Base-by-base conservation (phyloP, 1,140 invertebrate genomes). In the Drosophila mojavensis region DNA sequence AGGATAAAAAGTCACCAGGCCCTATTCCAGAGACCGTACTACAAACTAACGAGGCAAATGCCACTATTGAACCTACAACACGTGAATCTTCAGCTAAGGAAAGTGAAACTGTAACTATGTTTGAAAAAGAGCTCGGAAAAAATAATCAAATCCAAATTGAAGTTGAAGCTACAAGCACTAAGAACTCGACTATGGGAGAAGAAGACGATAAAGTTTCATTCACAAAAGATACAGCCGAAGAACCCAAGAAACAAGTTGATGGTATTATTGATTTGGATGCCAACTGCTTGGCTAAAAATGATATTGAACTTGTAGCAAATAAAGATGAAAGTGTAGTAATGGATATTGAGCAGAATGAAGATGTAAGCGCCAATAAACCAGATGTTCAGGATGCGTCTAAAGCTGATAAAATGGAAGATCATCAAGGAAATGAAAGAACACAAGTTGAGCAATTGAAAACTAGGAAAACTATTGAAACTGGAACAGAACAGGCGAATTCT, bases 191-290 rank as follows among this genome's bases (percentile, higher is more conserved):
- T 17, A 17, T 5, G 1, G 30, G 3, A 33, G n/a, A 6, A 5
- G 24, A 45, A 60, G n/a, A 28, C 4, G 2, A 30, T 30, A 30
- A 13, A 5, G 30, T 6, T 7, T 2, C 39, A 5, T 0, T 1
- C 7, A 26, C 4, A 2, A 45, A 15, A 26, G n/a, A 2, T 9
- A 7, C 30, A 17, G 58, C 15, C 1, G 43, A 30, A 47, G n/a
- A 4, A 39, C 7, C 41, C n/a, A 1, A 3, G 13, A 4, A 4
- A 13, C 20, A 15, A 43, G 5, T 17, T 13, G 26, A 17, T 10
- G 28, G n/a, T 2, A 5, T 33, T 17, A 61, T 51, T 62, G 30
- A 51, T n/a, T 30, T 50, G 15, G 47, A 62, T 62, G 7, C 30
- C 36, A 43, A 4, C 17, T 24, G 3, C 24, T 4, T 6, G 33